These are phyloP conservation scores for Minunthozetes semirufus DNA, from an alignment of 2,888 invertebrate genomes.

Conservation along the genomic window DNA sequence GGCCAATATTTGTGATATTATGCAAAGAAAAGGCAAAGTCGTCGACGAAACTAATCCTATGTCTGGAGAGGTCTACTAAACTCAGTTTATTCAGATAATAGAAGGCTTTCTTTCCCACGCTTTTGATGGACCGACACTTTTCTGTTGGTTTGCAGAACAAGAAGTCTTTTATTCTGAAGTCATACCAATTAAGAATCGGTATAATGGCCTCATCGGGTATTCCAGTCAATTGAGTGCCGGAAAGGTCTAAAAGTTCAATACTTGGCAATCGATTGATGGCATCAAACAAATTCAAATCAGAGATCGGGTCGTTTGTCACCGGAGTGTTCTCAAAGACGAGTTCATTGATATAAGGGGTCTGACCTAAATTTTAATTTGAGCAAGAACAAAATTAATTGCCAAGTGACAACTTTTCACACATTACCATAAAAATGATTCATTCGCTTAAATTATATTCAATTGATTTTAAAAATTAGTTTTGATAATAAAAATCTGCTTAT, in stretches of 20 bases:
- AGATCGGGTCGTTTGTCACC: neutral
- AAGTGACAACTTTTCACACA: no score
- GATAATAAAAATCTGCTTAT: no score
- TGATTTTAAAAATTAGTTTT: no score
- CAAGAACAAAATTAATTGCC: neutral
- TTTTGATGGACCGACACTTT: neutral
- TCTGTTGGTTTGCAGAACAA: neutral
- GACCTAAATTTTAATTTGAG: neutral
- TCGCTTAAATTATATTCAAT: no score
- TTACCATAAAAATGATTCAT: neutral
- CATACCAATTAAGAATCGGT: neutral
- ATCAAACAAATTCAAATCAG: neutral
- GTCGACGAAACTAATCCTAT: neutral
- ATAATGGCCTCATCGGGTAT: neutral
- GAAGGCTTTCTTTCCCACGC: neutral
- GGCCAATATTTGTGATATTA: neutral
- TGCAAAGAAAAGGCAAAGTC: neutral
- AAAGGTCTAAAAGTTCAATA: neutral
- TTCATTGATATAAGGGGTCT: neutral
- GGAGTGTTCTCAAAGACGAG: neutral
- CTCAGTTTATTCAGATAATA: neutral
- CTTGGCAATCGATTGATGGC: constrained; percentile 5
- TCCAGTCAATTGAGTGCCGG: neutral
- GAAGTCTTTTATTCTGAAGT: neutral
- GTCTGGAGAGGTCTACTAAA: neutral